Evolutionary conservation across 2,888 invertebrate species (phyloP), one percentile per base, ranked within the genome.

Genomic region (Ypsolopha scabrella): DNA sequence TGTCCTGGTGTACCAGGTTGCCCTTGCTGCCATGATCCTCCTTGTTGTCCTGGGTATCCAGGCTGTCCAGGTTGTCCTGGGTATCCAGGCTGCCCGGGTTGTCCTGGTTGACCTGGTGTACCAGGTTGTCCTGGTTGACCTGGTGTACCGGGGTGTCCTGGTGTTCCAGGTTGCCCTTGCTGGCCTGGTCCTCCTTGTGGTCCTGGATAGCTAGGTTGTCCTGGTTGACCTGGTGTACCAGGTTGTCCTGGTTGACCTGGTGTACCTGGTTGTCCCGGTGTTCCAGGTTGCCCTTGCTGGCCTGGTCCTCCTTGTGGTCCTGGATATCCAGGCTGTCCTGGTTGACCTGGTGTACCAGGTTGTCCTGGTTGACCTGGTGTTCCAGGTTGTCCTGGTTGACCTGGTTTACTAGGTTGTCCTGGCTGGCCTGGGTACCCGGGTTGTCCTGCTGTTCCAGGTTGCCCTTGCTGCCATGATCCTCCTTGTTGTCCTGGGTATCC

Each of bases 401-500:
- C 70, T 37, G 62, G 61, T 7, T 53, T 52, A 7, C 60, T 63
- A 9, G 55, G 54, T 41, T 59, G 57, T 11, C 56, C 57, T 13
- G 52, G 57, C 7, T 56, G 38, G n/a, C 55, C 59, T 13, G 60
- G 58, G 7, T 59, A 33, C 0, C 60, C 62, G 0, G 59, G 59
- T 0, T 54, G 38, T 0, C 68, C 65, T 14, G 68, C 65, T 4
- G 57, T 51, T 6, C 71, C 72, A 0, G 76, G 68, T 0, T 60
- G 53, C 6, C 72, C 68, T 6, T 65, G 57, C 10, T 57, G 85
- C 2, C 59, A 68, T 1, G 61, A 61, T 1, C 59, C 7, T 0
- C 78, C 79, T 9, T 88, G 88, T 11, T 68, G 76, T 45, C 81
- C 87, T 0, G 90, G 90, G 14, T 52, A 41, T 6, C 62, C 68